Base-by-base conservation (phyloP, 2,113 vertebrate species). In the Parus major region DNA sequence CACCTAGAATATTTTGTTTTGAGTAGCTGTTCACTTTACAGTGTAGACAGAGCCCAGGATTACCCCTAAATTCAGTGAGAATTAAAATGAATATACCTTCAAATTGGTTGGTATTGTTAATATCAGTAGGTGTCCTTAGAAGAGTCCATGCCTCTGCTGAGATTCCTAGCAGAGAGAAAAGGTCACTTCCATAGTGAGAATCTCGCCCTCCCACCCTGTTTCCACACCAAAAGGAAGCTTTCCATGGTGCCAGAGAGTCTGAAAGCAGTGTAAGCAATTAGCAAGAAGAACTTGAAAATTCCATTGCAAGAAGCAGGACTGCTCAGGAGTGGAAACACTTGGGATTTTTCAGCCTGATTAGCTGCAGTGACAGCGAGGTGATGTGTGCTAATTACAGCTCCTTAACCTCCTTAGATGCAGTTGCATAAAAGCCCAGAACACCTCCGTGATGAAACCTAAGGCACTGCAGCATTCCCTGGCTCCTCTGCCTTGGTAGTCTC, bases 281-380 rank as follows among this genome's bases (percentile, higher is more conserved):
- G 66, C 61, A n/a, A 88, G 84, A 78, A 86, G 92, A 86, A 63
- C 85, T 94, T 94, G 79, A 90, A 88, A 95, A 93, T 93, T 93
- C 92, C 90, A 72, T 73, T 1, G 10, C 61, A 91, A 93, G 93
- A 89, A 93, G 82, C 82, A 65, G 50, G 61, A 64, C 85, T 93
- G 88, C 88, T 69, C 90, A 86, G 85, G 63, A 96, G 82, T 82
- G 66, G 93, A 95, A 91, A 82, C 69, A 12, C 87, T 95, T 91
- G 91, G 95, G 89, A 95, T 95, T 95, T 86, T 96, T 96, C 73
- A 93, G 89, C 89, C 95, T 91, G 96, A 95, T 95, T 96, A 95
- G 73, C 73, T 76, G 41, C 53, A 50, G 68, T 88, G 88, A 59
- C 80, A 82, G 79, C 33, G 73, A 93, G 77, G 75, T 91, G 90